Conservation (phyloP, 2,113 vertebrate species). For the Polypterus bichir region DNA sequence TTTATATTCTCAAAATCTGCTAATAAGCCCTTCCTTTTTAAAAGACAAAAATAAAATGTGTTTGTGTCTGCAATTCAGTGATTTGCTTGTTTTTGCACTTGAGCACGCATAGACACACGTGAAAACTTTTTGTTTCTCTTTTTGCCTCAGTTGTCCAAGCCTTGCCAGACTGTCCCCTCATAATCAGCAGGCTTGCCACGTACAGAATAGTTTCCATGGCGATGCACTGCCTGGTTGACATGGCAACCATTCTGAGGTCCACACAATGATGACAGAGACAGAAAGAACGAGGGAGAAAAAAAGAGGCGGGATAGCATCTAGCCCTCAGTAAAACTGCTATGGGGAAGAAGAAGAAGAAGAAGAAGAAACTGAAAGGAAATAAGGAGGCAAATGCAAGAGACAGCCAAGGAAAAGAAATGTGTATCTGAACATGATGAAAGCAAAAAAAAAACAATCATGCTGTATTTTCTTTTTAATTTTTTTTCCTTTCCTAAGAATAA, state of each 20-base stretch:
- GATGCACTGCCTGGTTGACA: slow-evolving; percentile 95
- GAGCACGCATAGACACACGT: too few relatives aligned
- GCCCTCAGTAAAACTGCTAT: slow-evolving; percentile 3
- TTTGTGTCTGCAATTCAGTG: too few relatives aligned
- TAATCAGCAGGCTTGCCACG: slow-evolving; percentile 77
- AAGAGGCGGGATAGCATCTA: slow-evolving; percentile 19
- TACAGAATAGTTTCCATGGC: slow-evolving; percentile 94
- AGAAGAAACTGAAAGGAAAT: slow-evolving; percentile 1
- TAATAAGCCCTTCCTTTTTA: too few relatives aligned
- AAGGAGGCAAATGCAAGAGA: not conserved
- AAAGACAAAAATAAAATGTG: too few relatives aligned
- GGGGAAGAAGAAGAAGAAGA: not conserved
- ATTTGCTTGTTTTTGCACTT: too few relatives aligned
- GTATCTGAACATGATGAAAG: not conserved
- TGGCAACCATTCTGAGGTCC: slow-evolving; percentile 98
- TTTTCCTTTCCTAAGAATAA: too few relatives aligned
- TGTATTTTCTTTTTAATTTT: too few relatives aligned
- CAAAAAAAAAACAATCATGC: too few relatives aligned
- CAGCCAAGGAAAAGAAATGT: not conserved
- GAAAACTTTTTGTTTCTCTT: slow-evolving; percentile 36
- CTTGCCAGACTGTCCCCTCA: slow-evolving; percentile 58
- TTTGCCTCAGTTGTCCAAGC: slow-evolving; percentile 38
- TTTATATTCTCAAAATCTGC: too few relatives aligned
- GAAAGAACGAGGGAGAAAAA: slow-evolving; percentile 30
- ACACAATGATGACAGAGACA: slow-evolving; percentile 78